These are phyloP conservation scores for Dryobota labecula DNA, from an alignment of 2,888 invertebrate genomes.

Conservation along the genomic window DNA sequence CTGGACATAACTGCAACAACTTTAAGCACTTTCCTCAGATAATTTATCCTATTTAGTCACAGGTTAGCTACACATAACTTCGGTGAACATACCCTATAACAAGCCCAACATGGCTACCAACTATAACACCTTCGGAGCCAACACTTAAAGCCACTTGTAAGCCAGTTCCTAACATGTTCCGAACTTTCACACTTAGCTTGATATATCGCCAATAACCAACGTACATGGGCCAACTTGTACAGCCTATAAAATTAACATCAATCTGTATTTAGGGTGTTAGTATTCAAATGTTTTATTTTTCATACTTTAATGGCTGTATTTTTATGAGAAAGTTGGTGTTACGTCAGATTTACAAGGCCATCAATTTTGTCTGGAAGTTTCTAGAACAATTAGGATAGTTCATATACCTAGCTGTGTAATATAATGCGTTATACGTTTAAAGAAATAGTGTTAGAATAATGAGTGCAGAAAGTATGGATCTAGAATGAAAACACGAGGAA, in stretches of 20 bases:
- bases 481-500: background rate
- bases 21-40: conserved; percentile 40
- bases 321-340: conserved; percentile 33
- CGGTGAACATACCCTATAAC: conserved; percentile 26
- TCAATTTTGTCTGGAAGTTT: conserved; percentile 35
- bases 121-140: conserved; percentile 54
- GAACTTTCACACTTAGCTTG: conserved; percentile 77
- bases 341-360: conserved; percentile 5
- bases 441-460: conserved; percentile 15
- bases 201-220: conserved; percentile 72
- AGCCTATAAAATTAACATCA: conserved; percentile 55
- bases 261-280: conserved; percentile 47
- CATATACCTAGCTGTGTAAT: background rate
- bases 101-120: conserved; percentile 52
- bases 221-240: conserved; percentile 59
- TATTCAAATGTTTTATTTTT: conserved; percentile 40
- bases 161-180: conserved; percentile 60
- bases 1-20: conserved; percentile 25
- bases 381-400: conserved; percentile 29
- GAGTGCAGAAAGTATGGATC: background rate
- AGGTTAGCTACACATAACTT: conserved; percentile 50
- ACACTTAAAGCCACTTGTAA: conserved; percentile 58
- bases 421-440: background rate
- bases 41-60: conserved; percentile 50
- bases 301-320: conserved; percentile 22